Base-by-base conservation (phyloP, 2,888 invertebrate genomes). In the Nomada goodeniana region DNA sequence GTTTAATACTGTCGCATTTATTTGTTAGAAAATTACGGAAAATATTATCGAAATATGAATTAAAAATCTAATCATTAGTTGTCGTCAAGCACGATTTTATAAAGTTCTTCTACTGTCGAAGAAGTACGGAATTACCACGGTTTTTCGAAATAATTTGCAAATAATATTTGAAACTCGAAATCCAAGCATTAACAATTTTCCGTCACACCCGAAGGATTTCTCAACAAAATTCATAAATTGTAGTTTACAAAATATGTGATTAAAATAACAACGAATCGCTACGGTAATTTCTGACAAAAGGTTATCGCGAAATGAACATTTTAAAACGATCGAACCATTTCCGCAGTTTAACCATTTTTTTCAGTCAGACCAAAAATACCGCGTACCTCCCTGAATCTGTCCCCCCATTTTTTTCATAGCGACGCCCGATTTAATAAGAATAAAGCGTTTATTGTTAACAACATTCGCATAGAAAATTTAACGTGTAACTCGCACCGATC, bases 361-460 rank as follows among this genome's bases (percentile, higher is more conserved):
- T 18, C 42, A 57, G n/a, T 13, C 23, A 18, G 36, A 7, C 18
- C 42, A 18, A 55, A 55, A 23, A 44, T 42, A 42, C 13, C 5
- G 52, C n/a, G 20, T 18, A n/a, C 47, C 5, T 18, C 18, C 18
- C 2, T 5, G 18, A 50, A 50, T 15, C 18, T 53, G 52, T 4
- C 7, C 5, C 52, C 47, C 52, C 53, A 23, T 59, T 47, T 50
- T 47, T n/a, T 53, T 29, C 15, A 53, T 26, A 26, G 13, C 53
- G 13, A 42, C n/a, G 0, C 13, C 36, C 36, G 7, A 13, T 53
- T 26, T 50, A 26, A 64, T n/a, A 44, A 36, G 9, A 53, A 44
- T 23, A n/a, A 42, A 42, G n/a, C 55, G 20, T 44, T 26, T 44
- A 55, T 53, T 44, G 55, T 64, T 72, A 55, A 72, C 53, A 72